These are phyloP conservation scores for Prunella strophiata DNA, from an alignment of 2,797 vertebrate genomes.

Conservation along the genomic window DNA sequence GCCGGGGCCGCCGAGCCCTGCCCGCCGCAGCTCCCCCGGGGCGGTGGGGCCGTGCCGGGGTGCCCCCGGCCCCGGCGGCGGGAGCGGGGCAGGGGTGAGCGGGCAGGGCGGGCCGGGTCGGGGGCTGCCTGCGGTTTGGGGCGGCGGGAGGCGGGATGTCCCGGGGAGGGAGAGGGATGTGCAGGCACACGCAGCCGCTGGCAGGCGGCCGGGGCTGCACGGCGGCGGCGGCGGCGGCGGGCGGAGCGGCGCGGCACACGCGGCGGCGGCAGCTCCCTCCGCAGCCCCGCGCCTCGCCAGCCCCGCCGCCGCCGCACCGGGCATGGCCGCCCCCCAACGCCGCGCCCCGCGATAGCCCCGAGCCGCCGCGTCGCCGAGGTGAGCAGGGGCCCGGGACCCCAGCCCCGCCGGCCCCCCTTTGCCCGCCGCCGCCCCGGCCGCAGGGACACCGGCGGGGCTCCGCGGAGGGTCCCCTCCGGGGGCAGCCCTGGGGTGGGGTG, in stretches of 20 bases:
- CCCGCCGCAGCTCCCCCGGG: neutral
- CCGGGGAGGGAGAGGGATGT: constrained; percentile 66
- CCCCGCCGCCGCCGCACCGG: constrained; percentile 26
- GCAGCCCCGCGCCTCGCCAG: constrained; percentile 30
- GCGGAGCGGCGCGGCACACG: constrained; percentile 45
- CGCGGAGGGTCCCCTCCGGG: neutral
- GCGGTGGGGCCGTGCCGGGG: neutral
- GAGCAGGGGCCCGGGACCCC: neutral
- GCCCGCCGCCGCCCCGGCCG: neutral
- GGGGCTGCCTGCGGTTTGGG: constrained; percentile 33
- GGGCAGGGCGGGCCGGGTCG: constrained; percentile 42
- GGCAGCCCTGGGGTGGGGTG: neutral
- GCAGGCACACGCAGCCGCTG: constrained; percentile 75
- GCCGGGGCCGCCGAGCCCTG: neutral
- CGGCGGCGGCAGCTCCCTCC: constrained; percentile 15
- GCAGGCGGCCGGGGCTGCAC: constrained; percentile 71
- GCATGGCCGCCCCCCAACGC: constrained; percentile 29
- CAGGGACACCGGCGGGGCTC: neutral
- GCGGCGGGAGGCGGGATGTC: constrained; percentile 50
- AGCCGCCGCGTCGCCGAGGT: constrained; percentile 34
- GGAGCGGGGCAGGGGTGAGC: neutral
- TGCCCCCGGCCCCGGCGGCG: neutral
- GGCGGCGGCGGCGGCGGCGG: constrained; percentile 25
- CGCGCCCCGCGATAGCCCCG: neutral
- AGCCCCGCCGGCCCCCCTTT: neutral